Evolutionary conservation across 1,140 invertebrate species (phyloP), one percentile per base, ranked within the genome.

Genomic region (Monochamus saltuarius): DNA sequence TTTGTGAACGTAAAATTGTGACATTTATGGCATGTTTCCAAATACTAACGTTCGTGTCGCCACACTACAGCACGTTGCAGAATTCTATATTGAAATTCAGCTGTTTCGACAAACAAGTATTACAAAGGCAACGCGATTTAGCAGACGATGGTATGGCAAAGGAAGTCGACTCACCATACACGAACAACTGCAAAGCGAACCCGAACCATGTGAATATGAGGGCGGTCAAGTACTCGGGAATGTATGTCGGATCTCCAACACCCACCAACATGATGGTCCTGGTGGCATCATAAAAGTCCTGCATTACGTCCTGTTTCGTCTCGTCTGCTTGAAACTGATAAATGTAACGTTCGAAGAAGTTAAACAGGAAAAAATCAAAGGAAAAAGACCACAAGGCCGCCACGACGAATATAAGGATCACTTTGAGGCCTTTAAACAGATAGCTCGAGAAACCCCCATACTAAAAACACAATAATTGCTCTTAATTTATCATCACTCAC

Each of bases 191-290:
- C 10, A 59, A 8, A 9, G 19, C 16, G 6, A 47, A 19, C 29
- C 45, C 38, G 14, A 17, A 4, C 49, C 39, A 37, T n/a, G 43
- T 43, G 38, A 59, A 53, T 10, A 54, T 37, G 17, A 59, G 39
- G 11, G 37, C 10, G n/a, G 11, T 8, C 6, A 43, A 22, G n/a
- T 14, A 45, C 38, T 9, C 22, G 57, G 43, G 42, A 6, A 36
- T 13, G 11, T 49, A 13, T 7, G 40, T 34, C 9, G 16, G n/a
- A n/a, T 53, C 11, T 37, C 14, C 13, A 37, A 13, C 1, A 35
- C 49, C 35, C 8, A 51, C 35, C 7, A 35, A 13, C 29, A 51
- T 22, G n/a, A 51, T 19, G 10, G 36, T 51, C 49, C 14, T 13
- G 4, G 49, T 51, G 8, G 49, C 49, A n/a, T 22, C 34, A 35